Base-by-base conservation (phyloP, 2,888 invertebrate species). In the Nemotelus nigrinus region DNA sequence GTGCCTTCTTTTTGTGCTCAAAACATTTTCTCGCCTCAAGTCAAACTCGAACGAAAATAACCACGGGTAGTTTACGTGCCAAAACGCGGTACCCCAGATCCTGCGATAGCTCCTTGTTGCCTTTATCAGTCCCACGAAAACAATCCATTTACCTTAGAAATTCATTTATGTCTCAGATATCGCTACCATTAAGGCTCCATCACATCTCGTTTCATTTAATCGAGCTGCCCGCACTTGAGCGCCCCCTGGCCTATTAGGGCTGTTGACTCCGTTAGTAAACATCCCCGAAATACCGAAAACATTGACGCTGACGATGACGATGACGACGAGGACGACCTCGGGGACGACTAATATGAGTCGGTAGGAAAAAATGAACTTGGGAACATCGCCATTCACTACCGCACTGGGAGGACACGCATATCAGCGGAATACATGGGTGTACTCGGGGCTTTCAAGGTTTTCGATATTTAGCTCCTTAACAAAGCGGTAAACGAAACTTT, bases 151-250 rank as follows among this genome's bases (percentile, higher is more conserved):
- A 74, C 74, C 74, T 74, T 74, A 60, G 74, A 60, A 74, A 74
- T 74, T 74, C 74, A 74, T 60, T 74, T 74, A 63, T 74, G 74
- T 74, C 74, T 74, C 74, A 60, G 63, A 74, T 74, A 74, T 74
- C 74, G 48, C 74, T 41, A 63, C 74, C 74, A 74, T 74, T 74
- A 74, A 55, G 74, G 70, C 48, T 50, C 74, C 74, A 74, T 74
- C 74, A 63, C 60, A 74, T 74, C 74, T 60, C 74, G 74, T 74
- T 74, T 60, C 74, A 74, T 74, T 74, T 74, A 74, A 74, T 74
- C 74, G 74, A 63, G 39, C 55, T 47, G 60, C 48, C 48, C 74
- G 39, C 60, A 72, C 47, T 43, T 72, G 10, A 41, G 45, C n/a
- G 39, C 25, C 39, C 39, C 47, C 57, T 58, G 55, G 71, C 39